Conservation (phyloP, 2,797 vertebrate genomes). For the Lepilemur ruficaudatus region DNA sequence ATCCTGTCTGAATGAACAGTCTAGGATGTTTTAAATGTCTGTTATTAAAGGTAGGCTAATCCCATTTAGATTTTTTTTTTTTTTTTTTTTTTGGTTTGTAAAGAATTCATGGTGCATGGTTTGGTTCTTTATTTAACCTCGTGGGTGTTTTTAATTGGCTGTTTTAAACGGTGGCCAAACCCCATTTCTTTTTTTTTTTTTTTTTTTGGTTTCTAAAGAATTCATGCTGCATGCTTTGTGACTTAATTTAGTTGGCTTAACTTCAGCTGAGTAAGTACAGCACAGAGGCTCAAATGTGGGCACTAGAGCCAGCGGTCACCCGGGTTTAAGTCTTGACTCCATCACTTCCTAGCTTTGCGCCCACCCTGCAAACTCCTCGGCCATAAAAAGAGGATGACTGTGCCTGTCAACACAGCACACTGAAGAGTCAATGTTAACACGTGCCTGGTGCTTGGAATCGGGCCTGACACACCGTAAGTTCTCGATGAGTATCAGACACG, state of each 20-base stretch:
- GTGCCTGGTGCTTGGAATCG: neutral
- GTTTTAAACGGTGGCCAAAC: no score
- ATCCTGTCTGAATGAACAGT: neutral
- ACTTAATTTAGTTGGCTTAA: neutral
- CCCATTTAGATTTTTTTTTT: neutral
- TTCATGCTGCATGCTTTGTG: neutral
- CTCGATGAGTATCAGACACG: neutral
- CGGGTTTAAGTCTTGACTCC: neutral
- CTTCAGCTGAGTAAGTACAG: neutral
- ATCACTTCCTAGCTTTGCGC: neutral
- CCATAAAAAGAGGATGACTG: neutral
- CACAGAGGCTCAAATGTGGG: neutral
- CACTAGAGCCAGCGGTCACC: neutral
- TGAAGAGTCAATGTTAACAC: neutral
- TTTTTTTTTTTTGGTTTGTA: neutral
- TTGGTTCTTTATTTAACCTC: no score
- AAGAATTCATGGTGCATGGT: neutral
- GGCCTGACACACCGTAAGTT: neutral
- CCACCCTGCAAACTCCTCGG: neutral
- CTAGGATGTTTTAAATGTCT: neutral
- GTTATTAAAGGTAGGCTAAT: neutral
- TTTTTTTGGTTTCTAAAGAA: neutral
- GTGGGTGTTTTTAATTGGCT: no score
- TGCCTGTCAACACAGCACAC: accelerated
- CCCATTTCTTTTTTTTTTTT: neutral